phyloP scores from a whole-genome alignment of 2,113 vertebrate genomes.

The Actenoides lindsayi region DNA sequence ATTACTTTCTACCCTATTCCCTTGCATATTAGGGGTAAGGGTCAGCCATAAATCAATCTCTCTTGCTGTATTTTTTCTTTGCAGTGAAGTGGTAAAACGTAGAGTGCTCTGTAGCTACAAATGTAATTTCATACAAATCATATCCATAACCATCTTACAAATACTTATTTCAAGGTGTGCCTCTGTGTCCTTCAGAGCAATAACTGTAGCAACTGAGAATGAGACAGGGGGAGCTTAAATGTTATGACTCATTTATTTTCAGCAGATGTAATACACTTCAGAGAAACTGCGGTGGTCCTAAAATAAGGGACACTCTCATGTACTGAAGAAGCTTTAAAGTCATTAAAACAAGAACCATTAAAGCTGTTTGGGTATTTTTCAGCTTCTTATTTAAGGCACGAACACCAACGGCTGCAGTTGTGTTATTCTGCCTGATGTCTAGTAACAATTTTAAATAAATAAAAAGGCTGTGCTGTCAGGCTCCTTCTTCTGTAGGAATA shows the following conservation, averaged over 20 bases:
- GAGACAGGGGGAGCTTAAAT: constrained; percentile 60
- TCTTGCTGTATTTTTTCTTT: constrained; percentile 42
- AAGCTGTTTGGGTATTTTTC: constrained; percentile 61
- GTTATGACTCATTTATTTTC: constrained; percentile 69
- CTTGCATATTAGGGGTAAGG: constrained; percentile 44
- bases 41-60: constrained; percentile 67
- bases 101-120: constrained; percentile 65
- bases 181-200: constrained; percentile 69
- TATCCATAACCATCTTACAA: constrained; percentile 52
- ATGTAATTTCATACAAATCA: constrained; percentile 72
- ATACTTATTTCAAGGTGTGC: constrained; percentile 66
- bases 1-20: constrained; percentile 60
- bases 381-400: constrained; percentile 64
- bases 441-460: constrained; percentile 36
- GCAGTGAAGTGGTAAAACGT: constrained; percentile 59
- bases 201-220: constrained; percentile 65
- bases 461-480: constrained; percentile 5
- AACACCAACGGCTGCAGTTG: constrained; percentile 47
- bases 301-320: constrained; percentile 50
- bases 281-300: constrained; percentile 42
- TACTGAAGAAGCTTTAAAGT: constrained; percentile 62
- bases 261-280: constrained; percentile 59
- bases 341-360: constrained; percentile 73
- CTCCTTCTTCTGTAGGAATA: neutral
- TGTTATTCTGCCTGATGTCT: constrained; percentile 60